These are phyloP conservation scores for Actinia tenebrosa DNA, from an alignment of 64 coral and sea anemone genomes.

Conservation along the genomic window DNA sequence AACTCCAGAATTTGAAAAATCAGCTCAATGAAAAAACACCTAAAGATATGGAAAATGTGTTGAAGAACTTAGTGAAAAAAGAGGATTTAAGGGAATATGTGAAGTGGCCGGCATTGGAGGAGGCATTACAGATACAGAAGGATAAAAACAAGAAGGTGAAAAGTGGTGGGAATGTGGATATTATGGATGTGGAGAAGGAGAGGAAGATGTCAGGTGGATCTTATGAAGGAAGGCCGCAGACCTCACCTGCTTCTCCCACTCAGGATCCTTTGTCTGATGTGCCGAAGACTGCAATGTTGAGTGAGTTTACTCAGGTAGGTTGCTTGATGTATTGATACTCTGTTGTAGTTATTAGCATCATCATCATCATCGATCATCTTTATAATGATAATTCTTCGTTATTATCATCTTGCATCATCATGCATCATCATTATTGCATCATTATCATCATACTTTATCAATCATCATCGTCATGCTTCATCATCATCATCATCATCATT, in stretches of 20 bases:
- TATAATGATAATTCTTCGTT: not conserved
- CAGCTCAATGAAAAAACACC: not conserved
- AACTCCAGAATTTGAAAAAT: slow-evolving; percentile 58
- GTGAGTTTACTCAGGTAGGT: slow-evolving; percentile 54
- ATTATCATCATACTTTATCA: not conserved
- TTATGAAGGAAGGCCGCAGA: slow-evolving; percentile 40
- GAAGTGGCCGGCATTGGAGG: slow-evolving; percentile 79
- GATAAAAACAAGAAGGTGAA: not conserved
- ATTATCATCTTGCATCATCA: not conserved
- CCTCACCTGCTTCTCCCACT: slow-evolving; percentile 34
- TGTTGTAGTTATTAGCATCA: not conserved
- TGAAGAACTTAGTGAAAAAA: slow-evolving; percentile 45
- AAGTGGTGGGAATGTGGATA: not conserved
- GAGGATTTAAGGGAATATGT: slow-evolving; percentile 71
- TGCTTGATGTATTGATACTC: not conserved
- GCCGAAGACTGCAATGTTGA: slow-evolving; percentile 68
- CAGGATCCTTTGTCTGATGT: slow-evolving; percentile 36
- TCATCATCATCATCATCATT: not conserved
- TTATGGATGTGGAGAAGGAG: slow-evolving; percentile 21
- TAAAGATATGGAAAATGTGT: slow-evolving; percentile 3
- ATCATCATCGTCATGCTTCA: not conserved
- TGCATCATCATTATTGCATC: not conserved
- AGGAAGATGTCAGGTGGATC: not conserved
- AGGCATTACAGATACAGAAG: slow-evolving; percentile 76
- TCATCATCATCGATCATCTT: not conserved